Evolutionary conservation across 2,113 vertebrate species (phyloP), one percentile per base, ranked within the genome.

Genomic region (Tachycineta bicolor): DNA sequence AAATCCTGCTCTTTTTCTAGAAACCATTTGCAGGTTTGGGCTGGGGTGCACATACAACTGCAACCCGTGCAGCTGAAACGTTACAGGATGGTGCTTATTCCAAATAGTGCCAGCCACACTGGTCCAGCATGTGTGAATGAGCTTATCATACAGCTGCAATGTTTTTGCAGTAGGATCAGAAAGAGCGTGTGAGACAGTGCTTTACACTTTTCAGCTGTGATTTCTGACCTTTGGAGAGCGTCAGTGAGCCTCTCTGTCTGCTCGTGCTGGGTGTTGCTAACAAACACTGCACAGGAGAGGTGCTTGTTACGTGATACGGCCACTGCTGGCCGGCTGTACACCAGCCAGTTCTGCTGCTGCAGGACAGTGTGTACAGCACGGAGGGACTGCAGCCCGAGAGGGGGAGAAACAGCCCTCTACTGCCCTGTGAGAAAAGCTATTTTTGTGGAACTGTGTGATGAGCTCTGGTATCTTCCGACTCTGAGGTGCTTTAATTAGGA

Each of bases 211-310:
- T 68, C 25, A 70, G 47, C 74, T 34, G 16, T 75, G 69, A 33
- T 91, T 87, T 76, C 78, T 79, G 73, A 68, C 89, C 83, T 94
- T 92, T 68, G 58, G 74, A 94, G 73, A 87, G 77, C 2, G 12
- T 52, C 44, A 31, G 33, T 43, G 56, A 59, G 44, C 28, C 60
- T 68, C 55, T 33, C n/a, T 10, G 43, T 50, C 73, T 44, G 17
- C 68, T 74, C 1, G 0, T 62, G 65, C 59, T 78, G 73, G 31
- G 25, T 60, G 50, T 18, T 55, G 47, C 44, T 82, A 52, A 46
- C 39, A 65, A 65, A 43, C 28, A 1, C 77, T 24, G 69, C 62
- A 1, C 19, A 7, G 52, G 55, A 77, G 77, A 67, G 49, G 37
- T 2, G 18, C 58, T 49, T 80, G 95, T 84, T 95, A 94, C 0